Base-by-base conservation (phyloP, 2,888 invertebrate species). In the Xanthia icteritia region DNA sequence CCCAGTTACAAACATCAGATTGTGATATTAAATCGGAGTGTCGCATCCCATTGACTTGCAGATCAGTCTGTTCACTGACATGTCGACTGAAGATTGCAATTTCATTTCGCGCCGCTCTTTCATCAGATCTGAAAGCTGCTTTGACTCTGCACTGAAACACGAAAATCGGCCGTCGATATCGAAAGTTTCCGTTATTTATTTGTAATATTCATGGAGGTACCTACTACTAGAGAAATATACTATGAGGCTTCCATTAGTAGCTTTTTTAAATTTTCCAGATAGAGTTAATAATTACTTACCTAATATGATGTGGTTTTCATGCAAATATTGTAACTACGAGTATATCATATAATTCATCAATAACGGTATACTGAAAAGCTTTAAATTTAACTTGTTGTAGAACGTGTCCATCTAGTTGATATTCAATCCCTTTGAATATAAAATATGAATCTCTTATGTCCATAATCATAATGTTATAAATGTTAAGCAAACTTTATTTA, bases 41-140 rank as follows among this genome's bases (percentile, higher is more conserved):
- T 61, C 68, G 74, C 73, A 65, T 74, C 77, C 36, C 71, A 86
- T 84, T 86, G 83, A 84, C 86, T 86, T 84, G 83, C 83, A 86
- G 86, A 84, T 78, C 71, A 65, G 65, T 66, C 63, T 56, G 68
- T 58, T 69, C 63, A 63, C 56, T 66, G 83, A 84, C 83, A 82
- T 64, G 72, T 69, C 72, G 75, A 23, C 64, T 71, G 66, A 70
- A 75, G 83, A 83, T 83, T 73, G 74, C 75, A 84, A 84, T 86
- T 82, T 75, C 74, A 78, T 75, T 78, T 75, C 31, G 54, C 60
- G 60, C 69, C 63, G 69, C 61, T 71, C 65, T 82, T 83, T 82
- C 86, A 73, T 70, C 72, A 67, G 42, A 51, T 60, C 31, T 75
- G 69, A 78, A 83, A 78, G 83, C 83, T 56, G 65, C 71, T 82